Conservation (phyloP, 35 echinoderm and acorn worm species). For the Apostichopus parvimensis region DNA sequence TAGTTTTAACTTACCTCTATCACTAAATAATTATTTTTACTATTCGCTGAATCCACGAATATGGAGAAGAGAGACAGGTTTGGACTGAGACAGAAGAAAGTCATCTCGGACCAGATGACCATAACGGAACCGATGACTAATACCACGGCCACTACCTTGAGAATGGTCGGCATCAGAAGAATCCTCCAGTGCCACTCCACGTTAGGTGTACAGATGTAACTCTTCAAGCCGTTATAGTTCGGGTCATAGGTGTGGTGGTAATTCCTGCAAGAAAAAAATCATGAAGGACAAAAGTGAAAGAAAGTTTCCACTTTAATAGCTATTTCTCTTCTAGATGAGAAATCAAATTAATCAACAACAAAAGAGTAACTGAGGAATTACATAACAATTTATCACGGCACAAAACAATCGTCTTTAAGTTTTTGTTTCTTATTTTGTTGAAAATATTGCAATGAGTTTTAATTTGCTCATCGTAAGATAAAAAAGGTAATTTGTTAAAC, state of each 20-base stretch:
- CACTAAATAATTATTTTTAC: slow-evolving; percentile 91
- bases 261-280: slow-evolving; percentile 56
- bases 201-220: slow-evolving; percentile 85
- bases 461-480: too few relatives aligned
- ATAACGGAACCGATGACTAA: slow-evolving; percentile 80
- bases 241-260: slow-evolving; percentile 86
- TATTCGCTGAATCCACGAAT: slow-evolving; percentile 76
- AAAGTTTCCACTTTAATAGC: slow-evolving; percentile 49
- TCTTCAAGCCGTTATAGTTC: slow-evolving; percentile 60
- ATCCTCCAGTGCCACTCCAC: slow-evolving; percentile 95
- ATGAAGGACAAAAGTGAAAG: slow-evolving; percentile 66
- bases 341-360: background rate
- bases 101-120: slow-evolving; percentile 98
- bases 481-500: too few relatives aligned
- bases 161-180: slow-evolving; percentile 67
- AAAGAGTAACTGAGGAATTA: background rate
- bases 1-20: slow-evolving; percentile 75
- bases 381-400: too few relatives aligned
- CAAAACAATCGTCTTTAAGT: too few relatives aligned
- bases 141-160: slow-evolving; percentile 73
- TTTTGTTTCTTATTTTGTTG: too few relatives aligned
- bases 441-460: too few relatives aligned
- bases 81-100: slow-evolving; percentile 89
- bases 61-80: slow-evolving; percentile 83
- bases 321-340: slow-evolving; percentile 45